These are phyloP conservation scores for Myotis findleyi DNA, from an alignment of 2,797 vertebrate species.

Conservation along the genomic window DNA sequence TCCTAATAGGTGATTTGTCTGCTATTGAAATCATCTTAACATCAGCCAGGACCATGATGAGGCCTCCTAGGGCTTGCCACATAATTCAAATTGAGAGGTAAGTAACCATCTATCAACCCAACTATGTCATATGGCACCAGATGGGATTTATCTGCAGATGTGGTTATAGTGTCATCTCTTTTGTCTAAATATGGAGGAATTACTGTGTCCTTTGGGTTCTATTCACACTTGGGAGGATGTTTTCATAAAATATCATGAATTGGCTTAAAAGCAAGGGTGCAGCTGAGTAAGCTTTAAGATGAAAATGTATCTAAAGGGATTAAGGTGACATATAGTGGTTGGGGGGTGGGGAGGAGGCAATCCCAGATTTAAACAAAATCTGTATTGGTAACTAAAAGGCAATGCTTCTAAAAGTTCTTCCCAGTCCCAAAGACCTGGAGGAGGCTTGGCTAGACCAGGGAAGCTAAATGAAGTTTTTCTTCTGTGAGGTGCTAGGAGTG, in stretches of 20 bases:
- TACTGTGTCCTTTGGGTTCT: not conserved
- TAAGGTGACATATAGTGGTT: not conserved
- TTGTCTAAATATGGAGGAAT: not conserved
- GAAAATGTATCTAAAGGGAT: not conserved
- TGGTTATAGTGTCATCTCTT: rapidly evolving
- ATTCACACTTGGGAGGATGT: not conserved
- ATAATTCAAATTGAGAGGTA: not conserved
- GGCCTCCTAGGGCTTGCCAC: rapidly evolving
- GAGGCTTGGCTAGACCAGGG: not conserved
- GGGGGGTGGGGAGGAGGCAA: not conserved
- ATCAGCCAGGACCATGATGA: too few relatives aligned
- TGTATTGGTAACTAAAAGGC: not conserved
- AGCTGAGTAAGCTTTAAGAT: not conserved
- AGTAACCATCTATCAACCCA: not conserved
- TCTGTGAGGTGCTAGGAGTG: slow-evolving; percentile 86
- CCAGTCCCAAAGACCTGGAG: slow-evolving; percentile 15
- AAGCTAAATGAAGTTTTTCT: slow-evolving; percentile 95
- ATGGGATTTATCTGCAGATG: not conserved
- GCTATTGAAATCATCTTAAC: not conserved
- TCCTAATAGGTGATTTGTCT: rapidly evolving
- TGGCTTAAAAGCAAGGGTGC: not conserved
- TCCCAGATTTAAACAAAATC: not conserved
- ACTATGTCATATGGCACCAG: rapidly evolving
- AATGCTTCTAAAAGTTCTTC: not conserved
- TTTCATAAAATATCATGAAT: not conserved